phyloP scores from a whole-genome alignment of 2,797 vertebrate genomes.

The Sebastes aleutianus region DNA sequence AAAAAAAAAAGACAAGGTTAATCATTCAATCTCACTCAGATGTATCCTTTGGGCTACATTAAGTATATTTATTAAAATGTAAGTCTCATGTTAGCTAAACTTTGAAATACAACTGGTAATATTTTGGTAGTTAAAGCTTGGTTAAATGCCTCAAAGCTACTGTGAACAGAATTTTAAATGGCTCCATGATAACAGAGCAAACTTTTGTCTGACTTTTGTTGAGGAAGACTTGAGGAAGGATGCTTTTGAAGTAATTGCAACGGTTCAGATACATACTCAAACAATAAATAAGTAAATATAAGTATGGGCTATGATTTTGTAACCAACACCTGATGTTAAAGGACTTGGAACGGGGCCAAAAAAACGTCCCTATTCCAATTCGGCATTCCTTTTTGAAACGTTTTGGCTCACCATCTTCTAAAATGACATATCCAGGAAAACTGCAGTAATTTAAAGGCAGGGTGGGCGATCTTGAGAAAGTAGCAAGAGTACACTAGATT shows the following conservation, averaged over 20 bases:
- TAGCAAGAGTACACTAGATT: too few species aligned
- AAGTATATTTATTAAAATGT: neutral
- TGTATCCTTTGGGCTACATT: neutral
- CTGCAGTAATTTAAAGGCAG: neutral
- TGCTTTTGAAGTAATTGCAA: neutral
- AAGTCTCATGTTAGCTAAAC: neutral
- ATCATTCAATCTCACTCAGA: neutral
- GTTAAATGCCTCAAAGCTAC: neutral
- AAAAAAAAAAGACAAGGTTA: neutral
- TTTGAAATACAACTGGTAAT: neutral
- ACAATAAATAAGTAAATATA: neutral
- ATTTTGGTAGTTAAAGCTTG: neutral
- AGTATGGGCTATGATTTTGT: neutral
- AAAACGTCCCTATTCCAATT: neutral
- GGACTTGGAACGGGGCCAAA: accelerated
- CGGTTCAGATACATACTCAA: accelerated
- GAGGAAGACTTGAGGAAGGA: neutral
- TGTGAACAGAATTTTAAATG: neutral
- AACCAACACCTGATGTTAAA: neutral
- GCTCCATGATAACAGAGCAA: neutral
- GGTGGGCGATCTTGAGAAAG: too few species aligned
- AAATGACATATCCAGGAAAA: neutral
- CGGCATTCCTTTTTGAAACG: neutral
- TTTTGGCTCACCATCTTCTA: neutral
- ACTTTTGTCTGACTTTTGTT: neutral